Base-by-base conservation (phyloP, 2,113 vertebrate genomes). In the Pollachius pollachius region DNA sequence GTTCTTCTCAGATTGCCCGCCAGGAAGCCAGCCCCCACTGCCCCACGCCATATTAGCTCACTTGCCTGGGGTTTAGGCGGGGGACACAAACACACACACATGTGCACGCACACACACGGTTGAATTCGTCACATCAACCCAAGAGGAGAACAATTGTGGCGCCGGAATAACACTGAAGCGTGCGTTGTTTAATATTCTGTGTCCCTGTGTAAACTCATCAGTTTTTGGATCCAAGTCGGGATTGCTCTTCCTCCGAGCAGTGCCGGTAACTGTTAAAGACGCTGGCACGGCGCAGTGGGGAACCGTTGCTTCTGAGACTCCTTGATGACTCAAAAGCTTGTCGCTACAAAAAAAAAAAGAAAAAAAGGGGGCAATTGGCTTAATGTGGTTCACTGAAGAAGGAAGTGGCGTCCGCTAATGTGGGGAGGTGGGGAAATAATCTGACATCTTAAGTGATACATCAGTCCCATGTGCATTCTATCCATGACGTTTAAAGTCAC, bases 171-270 rank as follows among this genome's bases (percentile, higher is more conserved):
- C 66, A 62, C 23, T 58, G 37, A n/a, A 18, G 63, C 1, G 41
- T 67, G 56, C 25, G 63, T 61, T 63, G 56, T 70, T 71, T 18
- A 80, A 72, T 74, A 80, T 72, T 72, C 69, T 16, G 13, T 52
- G 58, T 75, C 74, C 68, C 65, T 17, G 15, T 60, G 70, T 57
- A 65, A 65, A 78, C 67, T 64, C 16, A 7, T 18, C 18, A 8
- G 15, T 5, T 57, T 57, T 57, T n/a, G 15, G 30, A 57, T 65
- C 62, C 37, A 52, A 61, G 56, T 30, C 30, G 68, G 71, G 48
- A 5, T 27, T 30, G 54, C 70, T 75, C 34, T 37, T 6, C 15
- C 60, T 62, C 41, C 30, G 62, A 48, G 30, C 60, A 52, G 25
- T 16, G 63, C 52, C 60, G 41, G 41, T 48, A 65, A 60, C 52